Evolutionary conservation across 1,140 invertebrate genomes (phyloP).

Genomic region (Stenopsyche tienmushanensis): DNA sequence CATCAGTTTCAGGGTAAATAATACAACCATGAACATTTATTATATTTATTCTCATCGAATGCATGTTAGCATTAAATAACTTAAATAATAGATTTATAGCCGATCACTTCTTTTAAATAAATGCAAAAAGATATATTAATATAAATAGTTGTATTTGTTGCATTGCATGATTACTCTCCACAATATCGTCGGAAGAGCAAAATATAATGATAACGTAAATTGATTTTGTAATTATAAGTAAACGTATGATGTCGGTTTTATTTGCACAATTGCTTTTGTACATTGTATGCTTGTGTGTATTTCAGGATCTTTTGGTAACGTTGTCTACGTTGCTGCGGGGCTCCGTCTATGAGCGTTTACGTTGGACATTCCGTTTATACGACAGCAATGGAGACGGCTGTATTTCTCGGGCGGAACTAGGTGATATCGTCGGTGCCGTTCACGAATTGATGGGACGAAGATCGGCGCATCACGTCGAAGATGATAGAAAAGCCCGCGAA

Average conservation of each 20-base stretch:
- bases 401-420: constrained; percentile 86
- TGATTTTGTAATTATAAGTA: too few species aligned
- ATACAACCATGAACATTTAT: background rate
- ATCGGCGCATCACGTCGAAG: constrained; percentile 68
- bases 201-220: too few species aligned
- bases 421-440: constrained; percentile 86
- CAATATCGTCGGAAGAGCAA: too few species aligned
- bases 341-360: constrained; percentile 86
- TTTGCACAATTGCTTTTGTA: too few species aligned
- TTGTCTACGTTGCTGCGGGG: constrained; percentile 86
- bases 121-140: background rate
- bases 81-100: background rate
- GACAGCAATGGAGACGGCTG: constrained; percentile 94
- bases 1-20: constrained; percentile 93
- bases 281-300: background rate
- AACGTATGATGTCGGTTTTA: too few species aligned
- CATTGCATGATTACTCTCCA: background rate
- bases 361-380: constrained; percentile 94
- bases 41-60: too few species aligned
- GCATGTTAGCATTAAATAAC: background rate
- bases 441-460: constrained; percentile 87
- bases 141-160: background rate
- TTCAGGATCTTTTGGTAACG: constrained; percentile 83
- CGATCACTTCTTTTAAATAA: background rate
- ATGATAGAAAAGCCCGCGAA: constrained; percentile 77